phyloP scores from a whole-genome alignment of 1,140 invertebrate species.

The Homalodisca vitripennis region DNA sequence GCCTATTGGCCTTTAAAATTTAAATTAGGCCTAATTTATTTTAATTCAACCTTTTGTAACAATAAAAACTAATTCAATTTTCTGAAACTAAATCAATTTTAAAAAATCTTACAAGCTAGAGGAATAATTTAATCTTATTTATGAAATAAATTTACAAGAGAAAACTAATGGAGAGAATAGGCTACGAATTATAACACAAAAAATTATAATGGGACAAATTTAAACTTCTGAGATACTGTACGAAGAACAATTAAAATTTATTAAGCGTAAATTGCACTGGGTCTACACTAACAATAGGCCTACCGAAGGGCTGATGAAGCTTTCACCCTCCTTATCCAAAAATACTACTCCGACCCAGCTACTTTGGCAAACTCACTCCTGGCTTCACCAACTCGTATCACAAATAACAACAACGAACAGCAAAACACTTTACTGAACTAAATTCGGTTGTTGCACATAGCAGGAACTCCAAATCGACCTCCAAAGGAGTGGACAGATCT shows the following conservation, averaged over 20 bases:
- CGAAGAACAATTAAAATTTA: not conserved
- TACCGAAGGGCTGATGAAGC: not conserved
- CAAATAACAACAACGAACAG: slow-evolving; percentile 26
- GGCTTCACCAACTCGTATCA: slow-evolving; percentile 21
- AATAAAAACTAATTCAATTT: too few relatives aligned
- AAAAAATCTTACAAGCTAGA: not conserved
- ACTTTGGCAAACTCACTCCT: slow-evolving; percentile 4
- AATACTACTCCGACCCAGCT: not conserved
- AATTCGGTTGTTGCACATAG: slow-evolving; percentile 23
- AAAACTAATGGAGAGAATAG: not conserved
- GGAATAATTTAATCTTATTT: not conserved
- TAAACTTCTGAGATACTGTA: not conserved
- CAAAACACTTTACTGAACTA: slow-evolving; percentile 8
- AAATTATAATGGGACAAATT: not conserved
- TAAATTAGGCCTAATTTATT: too few relatives aligned
- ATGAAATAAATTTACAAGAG: not conserved
- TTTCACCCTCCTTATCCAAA: not conserved
- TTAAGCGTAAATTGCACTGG: slow-evolving; percentile 25
- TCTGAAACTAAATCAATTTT: not conserved
- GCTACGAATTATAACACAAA: not conserved
- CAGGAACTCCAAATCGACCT: slow-evolving; percentile 23
- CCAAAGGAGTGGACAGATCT: slow-evolving; percentile 6
- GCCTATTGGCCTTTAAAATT: too few relatives aligned
- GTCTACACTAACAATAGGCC: slow-evolving; percentile 12
- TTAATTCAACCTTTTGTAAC: too few relatives aligned